Conservation (phyloP, 1,140 invertebrate genomes). For the Frieseomelitta varia region DNA sequence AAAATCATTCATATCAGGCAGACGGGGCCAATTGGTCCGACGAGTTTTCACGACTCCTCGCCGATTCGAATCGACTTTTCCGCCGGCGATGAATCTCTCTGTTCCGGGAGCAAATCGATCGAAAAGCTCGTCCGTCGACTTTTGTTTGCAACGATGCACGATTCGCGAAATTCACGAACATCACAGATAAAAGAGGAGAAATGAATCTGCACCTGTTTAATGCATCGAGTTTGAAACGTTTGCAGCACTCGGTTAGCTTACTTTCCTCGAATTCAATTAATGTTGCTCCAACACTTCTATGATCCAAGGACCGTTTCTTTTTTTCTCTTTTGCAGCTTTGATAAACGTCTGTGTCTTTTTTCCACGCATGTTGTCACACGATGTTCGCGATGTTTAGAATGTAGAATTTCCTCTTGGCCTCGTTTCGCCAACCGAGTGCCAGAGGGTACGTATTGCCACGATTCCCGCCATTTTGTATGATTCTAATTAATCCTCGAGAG, state of each 20-base stretch:
- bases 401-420: background rate
- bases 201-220: background rate
- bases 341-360: too few relatives aligned
- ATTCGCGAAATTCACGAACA: background rate
- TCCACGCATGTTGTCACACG: background rate
- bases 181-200: background rate
- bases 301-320: background rate
- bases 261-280: background rate
- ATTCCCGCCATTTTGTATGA: slow-evolving; percentile 17
- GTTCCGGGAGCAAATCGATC: background rate
- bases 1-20: background rate
- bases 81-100: background rate
- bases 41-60: background rate
- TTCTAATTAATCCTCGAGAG: slow-evolving; percentile 16
- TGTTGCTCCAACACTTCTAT: background rate
- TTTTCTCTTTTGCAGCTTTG: background rate
- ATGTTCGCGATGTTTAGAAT: background rate
- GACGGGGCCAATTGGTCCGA: background rate
- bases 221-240: background rate
- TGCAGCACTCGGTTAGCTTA: background rate
- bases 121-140: background rate
- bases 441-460: background rate
- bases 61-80: background rate
- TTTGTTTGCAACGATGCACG: background rate
- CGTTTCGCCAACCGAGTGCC: background rate